Evolutionary conservation across 2,797 vertebrate species (phyloP).

Genomic region (Chelonia mydas): DNA sequence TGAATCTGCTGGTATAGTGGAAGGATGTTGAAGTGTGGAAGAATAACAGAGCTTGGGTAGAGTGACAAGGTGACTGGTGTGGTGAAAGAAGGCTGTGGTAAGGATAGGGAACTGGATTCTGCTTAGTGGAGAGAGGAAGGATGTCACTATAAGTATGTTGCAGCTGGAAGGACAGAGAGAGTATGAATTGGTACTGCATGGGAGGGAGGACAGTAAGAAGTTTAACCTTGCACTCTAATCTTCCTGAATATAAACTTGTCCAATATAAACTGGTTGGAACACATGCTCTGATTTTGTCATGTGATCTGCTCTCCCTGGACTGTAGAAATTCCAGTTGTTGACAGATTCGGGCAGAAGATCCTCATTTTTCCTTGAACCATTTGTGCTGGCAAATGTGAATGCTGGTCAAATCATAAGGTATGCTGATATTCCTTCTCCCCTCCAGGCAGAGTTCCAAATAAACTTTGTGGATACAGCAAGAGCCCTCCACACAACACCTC

Average conservation of each 20-base stretch:
- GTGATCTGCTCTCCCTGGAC: neutral
- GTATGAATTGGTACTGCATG: neutral
- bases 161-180: neutral
- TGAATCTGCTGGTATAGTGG: neutral
- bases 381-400: neutral
- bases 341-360: neutral
- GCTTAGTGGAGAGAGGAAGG: neutral
- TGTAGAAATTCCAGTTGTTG: neutral
- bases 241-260: neutral
- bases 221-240: neutral
- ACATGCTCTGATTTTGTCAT: neutral
- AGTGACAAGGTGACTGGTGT: neutral
- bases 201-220: neutral
- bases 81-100: neutral
- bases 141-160: neutral
- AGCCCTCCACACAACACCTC: neutral
- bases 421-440: neutral
- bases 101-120: neutral
- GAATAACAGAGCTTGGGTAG: neutral
- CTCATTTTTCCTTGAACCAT: neutral
- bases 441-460: neutral
- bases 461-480: neutral
- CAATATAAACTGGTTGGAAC: neutral
- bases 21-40: neutral
- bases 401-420: neutral